A percentile compares a stretch with the other conserved stretches of the same genome.
phyloP scores from a whole-genome alignment of 2,113 vertebrate genomes.

The Tetraodon nigroviridis region DNA sequence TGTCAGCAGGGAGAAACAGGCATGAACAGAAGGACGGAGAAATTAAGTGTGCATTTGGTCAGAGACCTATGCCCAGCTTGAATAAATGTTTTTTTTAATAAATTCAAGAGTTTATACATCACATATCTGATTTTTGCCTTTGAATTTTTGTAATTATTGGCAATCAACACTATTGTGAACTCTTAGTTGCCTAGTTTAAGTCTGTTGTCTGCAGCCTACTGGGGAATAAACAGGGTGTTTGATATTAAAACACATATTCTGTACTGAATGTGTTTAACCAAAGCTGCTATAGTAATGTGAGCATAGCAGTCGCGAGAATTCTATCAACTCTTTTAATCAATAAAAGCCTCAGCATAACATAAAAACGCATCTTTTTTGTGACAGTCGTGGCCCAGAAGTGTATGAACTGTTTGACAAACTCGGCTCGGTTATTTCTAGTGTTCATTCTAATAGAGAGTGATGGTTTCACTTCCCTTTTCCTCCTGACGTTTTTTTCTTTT shows the following conservation, averaged over 20 bases:
- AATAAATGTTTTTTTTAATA: background rate
- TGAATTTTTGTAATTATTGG: too few species aligned
- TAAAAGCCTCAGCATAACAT: too few species aligned
- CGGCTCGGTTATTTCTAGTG: slow-evolving; percentile 35
- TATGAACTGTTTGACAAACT: slow-evolving; percentile 51
- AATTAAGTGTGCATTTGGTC: too few species aligned
- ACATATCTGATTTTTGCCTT: background rate
- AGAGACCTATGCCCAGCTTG: background rate
- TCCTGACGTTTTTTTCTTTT: background rate
- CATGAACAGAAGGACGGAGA: too few species aligned
- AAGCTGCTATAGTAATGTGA: slow-evolving; percentile 2
- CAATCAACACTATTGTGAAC: too few species aligned
- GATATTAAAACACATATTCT: slow-evolving; percentile 4
- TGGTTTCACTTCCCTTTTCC: background rate
- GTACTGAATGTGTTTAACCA: background rate
- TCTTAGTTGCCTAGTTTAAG: too few species aligned
- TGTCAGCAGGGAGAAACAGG: too few species aligned
- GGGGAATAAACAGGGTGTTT: background rate
- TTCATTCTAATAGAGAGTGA: slow-evolving; percentile 14
- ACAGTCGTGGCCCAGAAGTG: slow-evolving; percentile 7
- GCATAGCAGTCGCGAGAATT: slow-evolving; percentile 8
- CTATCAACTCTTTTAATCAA: too few species aligned
- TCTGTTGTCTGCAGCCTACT: background rate
- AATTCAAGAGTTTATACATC: background rate
- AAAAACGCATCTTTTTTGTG: slow-evolving; percentile 35